Evolutionary conservation across 2,113 vertebrate genomes (phyloP), one percentile per base, ranked within the genome.

Genomic region (Cnemophilus loriae): DNA sequence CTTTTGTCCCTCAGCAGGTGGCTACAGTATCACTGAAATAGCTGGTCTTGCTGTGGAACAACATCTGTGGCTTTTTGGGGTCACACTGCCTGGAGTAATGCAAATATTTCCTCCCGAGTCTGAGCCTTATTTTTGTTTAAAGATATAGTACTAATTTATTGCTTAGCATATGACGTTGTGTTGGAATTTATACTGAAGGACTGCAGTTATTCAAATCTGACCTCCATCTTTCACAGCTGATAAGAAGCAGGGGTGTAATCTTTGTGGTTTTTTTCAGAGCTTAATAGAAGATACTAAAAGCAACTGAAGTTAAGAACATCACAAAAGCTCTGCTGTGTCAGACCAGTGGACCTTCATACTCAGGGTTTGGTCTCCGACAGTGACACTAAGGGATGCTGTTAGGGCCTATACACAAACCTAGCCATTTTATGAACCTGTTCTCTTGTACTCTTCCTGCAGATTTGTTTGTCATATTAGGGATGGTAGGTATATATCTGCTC

Each of bases 1-100:
- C 64, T 89, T 94, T 93, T 84, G 83, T 93, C 69, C 90, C 95
- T 93, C 89, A 95, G 92, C 92, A 93, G 95, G 95, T 92, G 64
- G 83, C 73, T 96, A 75, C 57, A 69, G 95, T 93, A 94, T 75
- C 90, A 75, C 67, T 83, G 82, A 87, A 91, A 96, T 56, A 93
- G 86, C 80, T 14, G 44, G 82, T 90, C 86, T 93, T 95, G 93
- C 95, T 94, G 86, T 85, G 92, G 84, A 93, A 88, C 76, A 95
- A 73, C 90, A 96, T 96, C 69, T 96, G 86, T 82, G 70, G 59
- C 70, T 87, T 87, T 84, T 33, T 42, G 23, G 56, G 79, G 78
- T 93, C 61, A 70, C 12, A 20, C 64, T 93, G 84, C 46, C 63
- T 85, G 76, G 44, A 96, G 33, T 87, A 83, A 91, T 37, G 64